These are phyloP conservation scores for Gonatopus flavifemur DNA, from an alignment of 1,140 invertebrate species.

Conservation along the genomic window DNA sequence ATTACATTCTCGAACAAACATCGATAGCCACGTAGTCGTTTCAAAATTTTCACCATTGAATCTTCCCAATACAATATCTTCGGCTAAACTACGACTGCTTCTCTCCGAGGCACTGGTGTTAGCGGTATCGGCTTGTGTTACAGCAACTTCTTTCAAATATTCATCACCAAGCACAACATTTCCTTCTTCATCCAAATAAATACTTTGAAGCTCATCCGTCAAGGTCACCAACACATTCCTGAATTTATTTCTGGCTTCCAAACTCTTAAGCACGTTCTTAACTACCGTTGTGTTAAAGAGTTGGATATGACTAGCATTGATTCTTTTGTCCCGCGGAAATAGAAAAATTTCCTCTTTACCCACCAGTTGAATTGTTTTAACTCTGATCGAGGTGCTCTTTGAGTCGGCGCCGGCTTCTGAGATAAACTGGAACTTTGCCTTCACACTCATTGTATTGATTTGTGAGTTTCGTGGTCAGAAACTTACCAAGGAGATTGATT, in stretches of 20 bases:
- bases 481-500: no score
- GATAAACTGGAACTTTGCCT: no score
- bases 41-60: constrained; percentile 8
- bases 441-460: no score
- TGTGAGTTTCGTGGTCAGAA: no score
- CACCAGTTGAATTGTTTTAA: constrained; percentile 7
- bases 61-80: constrained; percentile 8
- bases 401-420: no score
- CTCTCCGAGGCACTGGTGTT: no score
- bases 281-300: constrained; percentile 6
- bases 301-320: not conserved
- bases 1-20: constrained; percentile 1
- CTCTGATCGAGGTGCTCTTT: no score
- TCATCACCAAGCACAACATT: constrained; percentile 1
- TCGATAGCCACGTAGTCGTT: not conserved
- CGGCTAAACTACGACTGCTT: not conserved
- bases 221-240: constrained; percentile 4
- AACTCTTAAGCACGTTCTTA: constrained; percentile 5
- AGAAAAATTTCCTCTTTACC: constrained; percentile 5
- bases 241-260: constrained; percentile 6
- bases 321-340: constrained; percentile 7
- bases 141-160: constrained; percentile 1
- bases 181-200: constrained; percentile 9
- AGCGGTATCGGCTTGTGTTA: no score
- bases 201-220: constrained; percentile 3